Conservation (phyloP, 2,888 invertebrate genomes). For the Tridacna gigas region DNA sequence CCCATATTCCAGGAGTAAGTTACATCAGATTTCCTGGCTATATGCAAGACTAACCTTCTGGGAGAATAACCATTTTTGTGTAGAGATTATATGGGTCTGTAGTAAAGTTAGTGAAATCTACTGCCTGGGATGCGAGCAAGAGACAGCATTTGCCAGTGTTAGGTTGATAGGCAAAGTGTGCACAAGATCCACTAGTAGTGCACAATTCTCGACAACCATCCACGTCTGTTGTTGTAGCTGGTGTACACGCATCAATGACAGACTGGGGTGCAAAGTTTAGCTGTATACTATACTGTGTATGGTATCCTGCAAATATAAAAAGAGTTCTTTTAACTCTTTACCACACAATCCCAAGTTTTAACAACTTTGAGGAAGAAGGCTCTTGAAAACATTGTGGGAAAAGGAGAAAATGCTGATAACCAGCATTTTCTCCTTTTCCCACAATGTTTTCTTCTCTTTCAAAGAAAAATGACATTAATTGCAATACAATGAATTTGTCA, state of each 20-base stretch:
- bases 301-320: slow-evolving; percentile 28
- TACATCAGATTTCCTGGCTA: too few relatives aligned
- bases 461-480: too few relatives aligned
- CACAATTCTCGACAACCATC: slow-evolving; percentile 40
- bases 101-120: neutral
- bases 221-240: neutral
- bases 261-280: slow-evolving; percentile 29
- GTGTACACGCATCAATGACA: neutral
- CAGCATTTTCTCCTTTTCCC: neutral
- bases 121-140: neutral
- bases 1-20: too few relatives aligned
- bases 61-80: slow-evolving; percentile 32
- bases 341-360: neutral
- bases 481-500: too few relatives aligned
- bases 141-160: slow-evolving; percentile 28
- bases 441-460: too few relatives aligned
- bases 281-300: slow-evolving; percentile 48
- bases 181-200: slow-evolving; percentile 14
- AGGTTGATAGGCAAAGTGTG: slow-evolving; percentile 25
- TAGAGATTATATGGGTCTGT: slow-evolving; percentile 30
- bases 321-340: neutral
- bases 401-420: neutral
- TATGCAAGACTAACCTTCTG: slow-evolving; percentile 35
- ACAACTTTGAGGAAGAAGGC: too few relatives aligned
- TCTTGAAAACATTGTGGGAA: slow-evolving; percentile 16